These are phyloP conservation scores for Mesitornis unicolor DNA, from an alignment of 2,113 vertebrate genomes.

Conservation along the genomic window DNA sequence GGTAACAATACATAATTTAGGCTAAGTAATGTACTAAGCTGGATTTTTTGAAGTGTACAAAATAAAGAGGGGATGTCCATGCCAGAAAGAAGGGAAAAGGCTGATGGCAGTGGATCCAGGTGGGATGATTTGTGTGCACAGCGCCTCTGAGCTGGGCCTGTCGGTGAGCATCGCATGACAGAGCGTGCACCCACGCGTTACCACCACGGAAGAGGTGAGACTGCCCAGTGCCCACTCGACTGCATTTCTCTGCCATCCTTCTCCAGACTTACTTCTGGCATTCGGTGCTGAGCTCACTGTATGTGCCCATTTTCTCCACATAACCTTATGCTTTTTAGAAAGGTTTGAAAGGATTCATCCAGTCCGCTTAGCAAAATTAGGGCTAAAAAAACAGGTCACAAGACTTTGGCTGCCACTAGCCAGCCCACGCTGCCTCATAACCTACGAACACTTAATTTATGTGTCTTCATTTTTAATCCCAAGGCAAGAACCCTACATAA, in stretches of 20 bases:
- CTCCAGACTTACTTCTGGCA: background rate
- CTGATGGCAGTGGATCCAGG: too few relatives aligned
- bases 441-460: background rate
- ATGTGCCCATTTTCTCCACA: background rate
- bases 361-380: background rate
- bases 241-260: background rate
- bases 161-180: rapidly evolving
- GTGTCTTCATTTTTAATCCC: background rate
- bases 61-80: background rate
- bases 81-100: background rate
- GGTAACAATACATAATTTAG: background rate
- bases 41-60: background rate
- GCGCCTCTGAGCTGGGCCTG: background rate
- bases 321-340: background rate
- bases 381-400: background rate
- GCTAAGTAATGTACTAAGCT: background rate
- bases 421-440: background rate
- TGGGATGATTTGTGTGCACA: background rate
- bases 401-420: background rate
- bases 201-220: too few relatives aligned
- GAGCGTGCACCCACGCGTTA: too few relatives aligned
- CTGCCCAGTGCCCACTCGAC: background rate
- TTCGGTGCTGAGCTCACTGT: background rate
- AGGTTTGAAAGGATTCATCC: background rate
- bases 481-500: background rate